These are phyloP conservation scores for Pogonognathellus flavescens DNA, from an alignment of 1,140 invertebrate genomes.

Conservation along the genomic window DNA sequence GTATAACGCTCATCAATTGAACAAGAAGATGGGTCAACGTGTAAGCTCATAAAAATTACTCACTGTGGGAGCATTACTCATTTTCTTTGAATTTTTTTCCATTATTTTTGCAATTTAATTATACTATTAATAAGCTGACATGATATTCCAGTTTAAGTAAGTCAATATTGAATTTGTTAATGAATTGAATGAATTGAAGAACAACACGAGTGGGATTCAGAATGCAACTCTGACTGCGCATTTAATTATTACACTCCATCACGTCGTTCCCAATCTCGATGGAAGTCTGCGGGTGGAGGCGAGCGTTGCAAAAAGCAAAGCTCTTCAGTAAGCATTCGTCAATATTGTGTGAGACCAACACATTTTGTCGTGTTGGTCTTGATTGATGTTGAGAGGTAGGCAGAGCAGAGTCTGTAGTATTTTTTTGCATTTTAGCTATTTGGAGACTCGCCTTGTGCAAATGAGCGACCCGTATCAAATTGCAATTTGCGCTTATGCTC, in stretches of 20 bases:
- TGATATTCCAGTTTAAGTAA: not conserved
- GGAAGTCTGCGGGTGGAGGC: conserved; percentile 68
- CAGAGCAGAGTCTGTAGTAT: too few relatives aligned
- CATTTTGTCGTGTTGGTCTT: not conserved
- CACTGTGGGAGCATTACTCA: too few relatives aligned
- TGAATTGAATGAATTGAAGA: conserved; percentile 38
- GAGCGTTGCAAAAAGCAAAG: conserved; percentile 68
- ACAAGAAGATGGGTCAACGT: conserved; percentile 68
- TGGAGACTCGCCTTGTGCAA: conserved; percentile 70
- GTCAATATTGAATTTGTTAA: not conserved
- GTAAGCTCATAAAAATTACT: too few relatives aligned
- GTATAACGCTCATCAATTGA: conserved; percentile 67
- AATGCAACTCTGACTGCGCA: conserved; percentile 73
- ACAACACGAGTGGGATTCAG: conserved; percentile 57
- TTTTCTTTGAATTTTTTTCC: too few relatives aligned
- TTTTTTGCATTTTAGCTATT: conserved; percentile 70
- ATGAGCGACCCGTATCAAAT: conserved; percentile 72
- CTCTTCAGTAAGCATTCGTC: conserved; percentile 67
- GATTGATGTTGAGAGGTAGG: too few relatives aligned
- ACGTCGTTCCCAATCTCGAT: conserved; percentile 69
- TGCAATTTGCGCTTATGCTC: conserved; percentile 73
- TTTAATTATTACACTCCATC: conserved; percentile 71
- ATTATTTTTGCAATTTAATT: too few relatives aligned
- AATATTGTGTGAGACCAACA: too few relatives aligned
- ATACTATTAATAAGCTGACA: too few relatives aligned